phyloP scores from a whole-genome alignment of 2,797 vertebrate species.

The Psittacula echo region DNA sequence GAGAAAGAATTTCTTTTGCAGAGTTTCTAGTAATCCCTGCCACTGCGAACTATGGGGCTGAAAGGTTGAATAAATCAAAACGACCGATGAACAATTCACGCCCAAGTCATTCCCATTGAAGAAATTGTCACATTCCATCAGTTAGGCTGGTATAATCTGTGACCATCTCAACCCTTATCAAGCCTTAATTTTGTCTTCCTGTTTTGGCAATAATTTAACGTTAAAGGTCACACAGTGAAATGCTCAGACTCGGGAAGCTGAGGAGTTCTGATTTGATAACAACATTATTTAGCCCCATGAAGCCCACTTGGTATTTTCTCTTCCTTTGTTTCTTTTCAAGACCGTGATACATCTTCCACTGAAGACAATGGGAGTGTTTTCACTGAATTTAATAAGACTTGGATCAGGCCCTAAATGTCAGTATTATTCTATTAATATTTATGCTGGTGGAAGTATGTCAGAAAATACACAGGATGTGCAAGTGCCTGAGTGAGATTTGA shows the following conservation, averaged over 20 bases:
- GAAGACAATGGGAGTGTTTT: constrained; percentile 72
- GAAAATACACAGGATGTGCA: constrained; percentile 69
- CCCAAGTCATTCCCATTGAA: constrained; percentile 55
- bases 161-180: constrained; percentile 62
- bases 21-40: constrained; percentile 57
- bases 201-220: constrained; percentile 72
- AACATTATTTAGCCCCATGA: constrained; percentile 57
- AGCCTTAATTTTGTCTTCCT: constrained; percentile 68
- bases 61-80: constrained; percentile 60
- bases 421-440: constrained; percentile 74
- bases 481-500: constrained; percentile 58
- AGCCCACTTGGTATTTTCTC: constrained; percentile 63
- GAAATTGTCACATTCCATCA: constrained; percentile 66
- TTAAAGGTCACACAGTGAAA: constrained; percentile 67
- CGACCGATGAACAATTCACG: constrained; percentile 52
- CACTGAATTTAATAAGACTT: constrained; percentile 71
- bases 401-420: constrained; percentile 70
- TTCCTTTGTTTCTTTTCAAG: constrained; percentile 65
- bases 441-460: constrained; percentile 67
- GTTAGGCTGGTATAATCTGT: constrained; percentile 54
- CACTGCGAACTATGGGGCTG: background rate
- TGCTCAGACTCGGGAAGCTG: constrained; percentile 53
- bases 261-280: constrained; percentile 68
- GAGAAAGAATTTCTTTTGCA: constrained; percentile 36
- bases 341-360: constrained; percentile 66